Base-by-base conservation (phyloP, 2,797 vertebrate genomes). In the Sebastes alutus region DNA sequence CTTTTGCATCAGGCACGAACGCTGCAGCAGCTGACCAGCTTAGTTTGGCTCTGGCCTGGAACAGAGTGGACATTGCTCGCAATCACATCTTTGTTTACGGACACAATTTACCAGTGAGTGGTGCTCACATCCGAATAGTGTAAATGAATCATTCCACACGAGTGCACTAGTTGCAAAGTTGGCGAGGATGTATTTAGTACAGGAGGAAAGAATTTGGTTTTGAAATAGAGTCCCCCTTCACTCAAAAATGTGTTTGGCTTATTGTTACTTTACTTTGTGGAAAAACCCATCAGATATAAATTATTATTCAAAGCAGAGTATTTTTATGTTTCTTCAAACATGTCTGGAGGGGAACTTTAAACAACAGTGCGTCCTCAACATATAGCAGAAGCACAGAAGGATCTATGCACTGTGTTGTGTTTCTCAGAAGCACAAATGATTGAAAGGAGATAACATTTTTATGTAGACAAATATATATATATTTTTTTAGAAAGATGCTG, bases 11-110 rank as follows among this genome's bases (percentile, higher is more conserved):
- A 99, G 99, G 99, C 83, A 99, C 99, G 2, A 99, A 99, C 1
- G 99, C 97, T 0, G 97, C 99, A 0, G 97, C 98, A 13, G 96
- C 98, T 2, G 99, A 99, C 87, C 99, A 99, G 94, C 95, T 99
- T 81, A 99, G 98, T 76, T 92, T 99, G 95, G 99, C 98, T 63
- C 94, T 99, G 93, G 98, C 99, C 78, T 99, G 99, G 99, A 99
- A 99, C 90, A 96, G 99, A 46, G 98, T 99, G 67, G 99, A 99
- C 72, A 99, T 99, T 49, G 99, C 99, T 71, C 97, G 97, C 60
- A 99, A 98, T 91, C 99, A 99, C 82, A 99, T 99, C 91, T 99
- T 99, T 90, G 97, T 99, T 69, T 99, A 98, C 0, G 98, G 99
- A 73, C 97, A 98, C 87, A 97, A 98, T 88, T 97, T 98, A 95